Percentiles rank a stretch among this genome's conserved stretches.
These are phyloP conservation scores for Cyrtorhinus lividipennis DNA, from an alignment of 1,140 invertebrate species.

Conservation along the genomic window DNA sequence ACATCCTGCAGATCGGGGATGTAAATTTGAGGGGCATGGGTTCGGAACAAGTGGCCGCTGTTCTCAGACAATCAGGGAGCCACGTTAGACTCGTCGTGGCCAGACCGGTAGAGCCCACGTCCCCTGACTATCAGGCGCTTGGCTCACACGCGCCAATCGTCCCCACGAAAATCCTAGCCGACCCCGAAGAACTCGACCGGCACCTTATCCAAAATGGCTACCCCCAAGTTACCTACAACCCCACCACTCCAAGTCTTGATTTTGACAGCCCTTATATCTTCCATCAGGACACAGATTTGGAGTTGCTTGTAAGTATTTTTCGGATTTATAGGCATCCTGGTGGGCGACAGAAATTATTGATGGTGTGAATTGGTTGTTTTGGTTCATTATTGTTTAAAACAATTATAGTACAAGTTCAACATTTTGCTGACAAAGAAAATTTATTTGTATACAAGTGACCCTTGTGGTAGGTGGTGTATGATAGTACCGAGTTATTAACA, in stretches of 20 bases:
- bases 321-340: no score
- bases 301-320: constrained; percentile 29
- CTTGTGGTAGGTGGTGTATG: no score
- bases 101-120: constrained; percentile 59
- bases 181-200: constrained; percentile 69
- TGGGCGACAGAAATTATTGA: no score
- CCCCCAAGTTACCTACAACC: constrained; percentile 36
- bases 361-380: no score
- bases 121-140: constrained; percentile 47
- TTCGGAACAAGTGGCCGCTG: constrained; percentile 83
- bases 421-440: no score
- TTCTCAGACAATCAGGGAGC: constrained; percentile 72
- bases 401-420: neutral
- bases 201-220: constrained; percentile 69
- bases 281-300: constrained; percentile 33
- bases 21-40: constrained; percentile 82
- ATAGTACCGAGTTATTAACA: no score
- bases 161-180: constrained; percentile 66
- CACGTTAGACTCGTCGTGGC: constrained; percentile 81
- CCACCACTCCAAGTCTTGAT: constrained; percentile 25
- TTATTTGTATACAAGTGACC: no score
- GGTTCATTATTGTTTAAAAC: neutral
- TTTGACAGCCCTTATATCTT: constrained; percentile 35
- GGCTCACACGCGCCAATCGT: constrained; percentile 64
- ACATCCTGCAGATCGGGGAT: constrained; percentile 85